Evolutionary conservation across 2,888 invertebrate species (phyloP), one percentile per base, ranked within the genome.

Genomic region (Phytoseiulus persimilis): DNA sequence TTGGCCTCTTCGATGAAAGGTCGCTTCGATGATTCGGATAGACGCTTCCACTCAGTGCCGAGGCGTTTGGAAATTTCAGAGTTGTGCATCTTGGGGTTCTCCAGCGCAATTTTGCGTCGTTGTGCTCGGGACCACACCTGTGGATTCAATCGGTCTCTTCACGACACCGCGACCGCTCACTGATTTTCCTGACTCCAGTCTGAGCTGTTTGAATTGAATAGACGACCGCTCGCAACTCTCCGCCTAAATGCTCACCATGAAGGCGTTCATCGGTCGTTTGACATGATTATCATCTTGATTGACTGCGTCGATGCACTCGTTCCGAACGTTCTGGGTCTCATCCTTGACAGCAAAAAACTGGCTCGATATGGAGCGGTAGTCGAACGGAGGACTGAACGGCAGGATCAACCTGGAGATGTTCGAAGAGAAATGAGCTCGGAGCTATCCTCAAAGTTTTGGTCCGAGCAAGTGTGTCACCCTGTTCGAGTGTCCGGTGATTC

Each of bases 51-150:
- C 90, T 93, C 93, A 1, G 93, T 92, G 6, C 93, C 93, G 65
- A 93, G 92, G 31, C 93, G 92, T 91, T 93, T 93, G 90, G 92
- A 92, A 90, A 93, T 93, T 91, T 93, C 93, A 3, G 93, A 93
- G 91, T 93, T 93, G 92, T 93, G 93, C 93, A 93, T 93, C 91
- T 93, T 93, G 14, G 93, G 93, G 91, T 93, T 93, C 90, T 93
- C 93, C 90, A 93, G 93, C 31, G 93, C 93, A 93, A 93, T 93
- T 91, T 93, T 93, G 23, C 93, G 91, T 83, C 93, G 90, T 91
- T 93, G 93, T 28, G 93, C 93, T 33, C 93, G 91, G n/a, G 93
- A 93, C 93, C 93, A 93, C 83, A 93, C 93, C 93, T 87, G 45
- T 33, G 33, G 65, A 65, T 65, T 65, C 65, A 65, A 65, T 39